Percentiles rank a stretch among this genome's conserved stretches.
phyloP scores from a whole-genome alignment of 2,797 vertebrate species.

The Xiphorhynchus erythropygius region DNA sequence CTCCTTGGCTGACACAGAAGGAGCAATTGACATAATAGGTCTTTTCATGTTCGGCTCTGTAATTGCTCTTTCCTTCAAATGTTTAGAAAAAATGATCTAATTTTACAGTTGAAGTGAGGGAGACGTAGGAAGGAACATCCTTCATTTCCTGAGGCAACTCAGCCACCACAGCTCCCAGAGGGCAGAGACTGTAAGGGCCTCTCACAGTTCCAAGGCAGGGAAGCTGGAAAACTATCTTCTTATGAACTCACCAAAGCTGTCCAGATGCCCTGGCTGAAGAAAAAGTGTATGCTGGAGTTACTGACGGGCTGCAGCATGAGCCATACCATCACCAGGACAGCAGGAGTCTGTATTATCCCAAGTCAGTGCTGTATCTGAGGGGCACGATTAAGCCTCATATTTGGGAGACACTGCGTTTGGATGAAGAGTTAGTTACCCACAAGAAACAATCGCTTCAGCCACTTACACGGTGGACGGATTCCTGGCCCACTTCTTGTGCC shows the following conservation, averaged over 20 bases:
- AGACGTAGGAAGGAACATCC: neutral
- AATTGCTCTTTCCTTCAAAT: neutral
- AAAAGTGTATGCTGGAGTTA: neutral
- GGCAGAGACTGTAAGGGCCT: neutral
- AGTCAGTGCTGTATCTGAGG: neutral
- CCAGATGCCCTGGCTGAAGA: neutral
- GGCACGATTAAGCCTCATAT: neutral
- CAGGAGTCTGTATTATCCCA: neutral
- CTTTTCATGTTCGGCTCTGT: neutral
- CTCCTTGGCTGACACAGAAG: neutral
- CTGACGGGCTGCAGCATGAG: neutral
- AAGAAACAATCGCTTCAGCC: neutral
- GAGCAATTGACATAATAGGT: neutral
- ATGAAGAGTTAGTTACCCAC: neutral
- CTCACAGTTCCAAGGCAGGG: neutral
- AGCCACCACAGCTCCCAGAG: neutral
- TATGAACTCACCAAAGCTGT: neutral
- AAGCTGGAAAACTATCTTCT: neutral
- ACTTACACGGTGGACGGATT: conserved; percentile 89
- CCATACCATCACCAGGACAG: neutral
- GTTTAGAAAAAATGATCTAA: neutral
- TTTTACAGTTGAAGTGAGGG: neutral
- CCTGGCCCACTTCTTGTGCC: conserved; percentile 83
- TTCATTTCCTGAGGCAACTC: neutral
- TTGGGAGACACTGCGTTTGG: neutral